Conservation (phyloP, 2,797 vertebrate species). For the Philypnodon macrostomus region DNA sequence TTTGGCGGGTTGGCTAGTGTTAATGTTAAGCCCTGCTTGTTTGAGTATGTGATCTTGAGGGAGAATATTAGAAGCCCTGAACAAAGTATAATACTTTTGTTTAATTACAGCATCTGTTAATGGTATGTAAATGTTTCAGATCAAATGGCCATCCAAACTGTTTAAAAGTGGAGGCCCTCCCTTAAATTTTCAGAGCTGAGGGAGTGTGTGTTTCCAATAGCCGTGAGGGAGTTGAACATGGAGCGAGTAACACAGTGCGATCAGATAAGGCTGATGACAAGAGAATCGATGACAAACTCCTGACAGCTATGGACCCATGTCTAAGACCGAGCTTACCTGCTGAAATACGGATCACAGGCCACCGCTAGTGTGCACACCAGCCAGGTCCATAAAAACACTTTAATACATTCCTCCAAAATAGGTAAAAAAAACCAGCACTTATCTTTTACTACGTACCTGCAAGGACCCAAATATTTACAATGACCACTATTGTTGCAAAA, state of each 20-base stretch:
- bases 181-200: slow-evolving; percentile 29
- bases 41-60: too few species aligned
- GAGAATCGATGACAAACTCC: slow-evolving; percentile 78
- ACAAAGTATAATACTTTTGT: too few species aligned
- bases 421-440: slow-evolving; percentile 13
- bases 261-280: slow-evolving; percentile 82
- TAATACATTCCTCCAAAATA: slow-evolving; percentile 16
- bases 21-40: too few species aligned
- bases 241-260: slow-evolving; percentile 61
- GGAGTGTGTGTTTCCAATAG: slow-evolving; percentile 57
- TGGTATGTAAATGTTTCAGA: too few species aligned
- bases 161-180: slow-evolving; percentile 24
- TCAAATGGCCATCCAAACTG: slow-evolving; percentile 2
- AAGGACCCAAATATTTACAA: slow-evolving; percentile 18
- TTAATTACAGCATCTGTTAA: too few species aligned
- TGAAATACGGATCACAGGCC: slow-evolving; percentile 73
- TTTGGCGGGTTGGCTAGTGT: too few species aligned
- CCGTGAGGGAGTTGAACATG: slow-evolving; percentile 51
- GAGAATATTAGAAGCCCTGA: too few species aligned
- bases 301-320: slow-evolving; percentile 73
- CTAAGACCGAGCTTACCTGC: slow-evolving; percentile 60
- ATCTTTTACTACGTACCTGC: slow-evolving; percentile 3
- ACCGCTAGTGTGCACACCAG: slow-evolving; percentile 43
- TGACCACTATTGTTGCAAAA: slow-evolving; percentile 34
- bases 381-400: slow-evolving; percentile 16